A percentile compares a stretch with the other conserved stretches of the same genome.
Evolutionary conservation across 2,797 vertebrate species (phyloP).

Genomic region (Percopsis omiscomaycus): DNA sequence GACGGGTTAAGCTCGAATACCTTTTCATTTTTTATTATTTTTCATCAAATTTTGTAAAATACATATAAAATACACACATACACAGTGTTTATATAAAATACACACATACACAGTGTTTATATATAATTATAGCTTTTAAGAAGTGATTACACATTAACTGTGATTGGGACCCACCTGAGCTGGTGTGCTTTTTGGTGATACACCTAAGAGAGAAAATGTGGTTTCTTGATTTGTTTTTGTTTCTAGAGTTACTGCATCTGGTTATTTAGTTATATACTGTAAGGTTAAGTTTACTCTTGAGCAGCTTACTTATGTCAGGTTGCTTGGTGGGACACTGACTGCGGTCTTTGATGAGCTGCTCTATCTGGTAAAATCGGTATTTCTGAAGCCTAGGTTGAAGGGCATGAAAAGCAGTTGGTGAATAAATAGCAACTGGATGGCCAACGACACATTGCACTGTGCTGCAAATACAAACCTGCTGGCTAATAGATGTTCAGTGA

Average conservation of each 20-base stretch:
- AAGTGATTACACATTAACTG: background rate
- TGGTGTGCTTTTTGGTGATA: slow-evolving; percentile 56
- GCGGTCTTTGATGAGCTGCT: slow-evolving; percentile 69
- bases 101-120: no score
- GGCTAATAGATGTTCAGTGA: slow-evolving; percentile 65
- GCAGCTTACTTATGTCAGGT: slow-evolving; percentile 46
- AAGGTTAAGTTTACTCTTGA: background rate
- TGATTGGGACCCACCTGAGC: slow-evolving; percentile 49
- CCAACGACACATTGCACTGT: background rate
- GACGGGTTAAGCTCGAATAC: background rate
- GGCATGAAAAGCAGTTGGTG: background rate
- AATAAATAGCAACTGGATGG: background rate
- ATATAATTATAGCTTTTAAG: background rate
- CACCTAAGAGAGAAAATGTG: slow-evolving; percentile 40
- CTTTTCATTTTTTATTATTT: no score
- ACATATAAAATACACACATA: no score
- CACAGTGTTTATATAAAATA: no score
- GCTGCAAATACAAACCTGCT: slow-evolving; percentile 64
- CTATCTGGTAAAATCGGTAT: slow-evolving; percentile 77
- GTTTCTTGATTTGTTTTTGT: background rate
- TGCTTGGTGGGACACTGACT: slow-evolving; percentile 46
- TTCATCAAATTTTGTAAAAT: no score
- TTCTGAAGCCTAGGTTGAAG: slow-evolving; percentile 70
- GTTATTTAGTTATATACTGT: background rate
- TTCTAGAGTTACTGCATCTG: background rate